Base-by-base conservation (phyloP, 2,113 vertebrate genomes). In the Oreotragus oreotragus region DNA sequence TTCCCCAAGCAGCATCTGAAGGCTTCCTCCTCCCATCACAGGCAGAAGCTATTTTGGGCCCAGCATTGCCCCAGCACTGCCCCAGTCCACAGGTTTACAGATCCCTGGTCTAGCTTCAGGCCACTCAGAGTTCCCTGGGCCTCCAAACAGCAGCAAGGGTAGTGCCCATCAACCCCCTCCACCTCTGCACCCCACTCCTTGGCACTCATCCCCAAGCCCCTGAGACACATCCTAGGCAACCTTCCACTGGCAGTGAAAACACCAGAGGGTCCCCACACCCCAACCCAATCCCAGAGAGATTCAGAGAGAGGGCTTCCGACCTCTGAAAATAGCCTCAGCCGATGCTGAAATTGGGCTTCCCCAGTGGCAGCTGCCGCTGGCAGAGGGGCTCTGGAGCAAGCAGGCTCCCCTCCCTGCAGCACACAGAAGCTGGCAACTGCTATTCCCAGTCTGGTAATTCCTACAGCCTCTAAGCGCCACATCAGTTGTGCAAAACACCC, bases 21-120 rank as follows among this genome's bases (percentile, higher is more conserved):
- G 84, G 92, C 80, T 70, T 43, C 92, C 64, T 89, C 88, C 66
- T 85, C 93, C 77, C 89, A 85, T 70, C 92, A 95, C 53, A 85
- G 73, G 57, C 85, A 83, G 57, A 33, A 43, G 97, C 95, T 96
- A 93, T 96, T 97, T 95, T 64, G 90, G 94, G 85, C 80, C 28
- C 86, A 36, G 84, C 93, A 16, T 1, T 49, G 88, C 57, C 92
- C 88, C 39, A 64, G 84, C 93, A 16, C 1, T 49, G 88, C 57
- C 92, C 88, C 39, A 64, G 49, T 85, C 85, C 90, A 88, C 87
- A 96, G 84, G 93, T 96, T 96, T 96, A 84, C 36, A 57, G 90
- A 90, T 27, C 92, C 43, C 62, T 47, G 87, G 66, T 90, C 76
- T 49, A 73, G 57, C 66, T 92, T 57, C 76, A 17, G 84, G 19